Evolutionary conservation across 2,888 invertebrate species (phyloP).

Genomic region (Heliconius erato): DNA sequence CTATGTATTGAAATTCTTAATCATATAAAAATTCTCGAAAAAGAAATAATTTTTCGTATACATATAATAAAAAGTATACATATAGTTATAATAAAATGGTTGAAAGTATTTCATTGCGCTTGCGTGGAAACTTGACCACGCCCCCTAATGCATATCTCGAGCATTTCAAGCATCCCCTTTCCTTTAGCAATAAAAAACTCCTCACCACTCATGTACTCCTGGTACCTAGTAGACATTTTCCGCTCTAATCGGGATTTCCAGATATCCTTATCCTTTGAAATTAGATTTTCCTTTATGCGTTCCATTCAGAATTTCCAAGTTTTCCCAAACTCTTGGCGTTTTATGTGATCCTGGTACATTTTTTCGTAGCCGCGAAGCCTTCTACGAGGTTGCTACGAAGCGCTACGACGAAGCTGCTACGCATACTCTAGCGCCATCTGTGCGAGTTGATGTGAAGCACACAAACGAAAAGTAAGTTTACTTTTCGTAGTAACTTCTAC

Average conservation of each 20-base stretch:
- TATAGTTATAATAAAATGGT: neutral
- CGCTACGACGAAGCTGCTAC: slow-evolving; percentile 46
- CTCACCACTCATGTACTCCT: slow-evolving; percentile 64
- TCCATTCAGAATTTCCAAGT: slow-evolving; percentile 38
- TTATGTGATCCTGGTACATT: slow-evolving; percentile 70
- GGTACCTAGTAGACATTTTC: slow-evolving; percentile 83
- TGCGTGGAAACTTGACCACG: slow-evolving; percentile 64
- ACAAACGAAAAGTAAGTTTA: neutral
- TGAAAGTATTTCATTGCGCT: slow-evolving; percentile 55
- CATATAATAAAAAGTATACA: too few species aligned
- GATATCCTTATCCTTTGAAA: slow-evolving; percentile 55
- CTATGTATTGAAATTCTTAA: neutral
- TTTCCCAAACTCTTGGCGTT: slow-evolving; percentile 49
- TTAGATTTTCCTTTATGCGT: slow-evolving; percentile 63
- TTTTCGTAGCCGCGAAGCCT: slow-evolving; percentile 63
- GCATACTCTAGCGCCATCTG: slow-evolving; percentile 31
- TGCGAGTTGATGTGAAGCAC: neutral
- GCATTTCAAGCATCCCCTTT: slow-evolving; percentile 58
- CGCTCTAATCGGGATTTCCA: slow-evolving; percentile 85
- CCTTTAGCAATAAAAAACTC: slow-evolving; percentile 38
- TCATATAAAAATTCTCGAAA: neutral
- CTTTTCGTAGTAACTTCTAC: neutral
- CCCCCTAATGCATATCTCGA: slow-evolving; percentile 64
- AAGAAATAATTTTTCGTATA: too few species aligned
- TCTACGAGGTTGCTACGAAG: slow-evolving; percentile 57